Evolutionary conservation across 2,888 invertebrate species (phyloP).

Genomic region (Diloba caeruleocephala): DNA sequence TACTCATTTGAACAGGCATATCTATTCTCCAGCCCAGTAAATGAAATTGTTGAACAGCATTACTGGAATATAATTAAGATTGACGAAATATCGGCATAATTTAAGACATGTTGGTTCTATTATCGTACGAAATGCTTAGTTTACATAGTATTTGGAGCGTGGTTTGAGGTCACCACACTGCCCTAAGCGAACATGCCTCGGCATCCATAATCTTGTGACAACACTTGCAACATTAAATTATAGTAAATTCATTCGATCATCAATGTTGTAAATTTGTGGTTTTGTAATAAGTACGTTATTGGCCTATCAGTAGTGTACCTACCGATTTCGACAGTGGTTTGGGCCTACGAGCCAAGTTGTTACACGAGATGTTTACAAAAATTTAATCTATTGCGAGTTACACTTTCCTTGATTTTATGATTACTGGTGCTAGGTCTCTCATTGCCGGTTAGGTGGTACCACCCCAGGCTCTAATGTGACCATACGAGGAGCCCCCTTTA

Average conservation of each 20-base stretch:
- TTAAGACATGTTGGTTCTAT: slow-evolving; percentile 10
- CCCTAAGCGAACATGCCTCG: too few relatives aligned
- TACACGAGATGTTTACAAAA: background rate
- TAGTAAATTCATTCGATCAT: background rate
- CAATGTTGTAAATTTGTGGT: background rate
- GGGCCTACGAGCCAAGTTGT: background rate
- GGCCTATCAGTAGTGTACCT: background rate
- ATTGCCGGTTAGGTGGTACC: too few relatives aligned
- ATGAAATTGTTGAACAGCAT: slow-evolving; percentile 2
- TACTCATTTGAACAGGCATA: too few relatives aligned
- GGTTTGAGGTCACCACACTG: too few relatives aligned
- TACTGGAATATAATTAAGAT: slow-evolving; percentile 17
- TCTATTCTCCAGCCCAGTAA: too few relatives aligned
- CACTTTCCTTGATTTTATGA: too few relatives aligned
- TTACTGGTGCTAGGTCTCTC: too few relatives aligned
- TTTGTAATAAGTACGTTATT: slow-evolving; percentile 1
- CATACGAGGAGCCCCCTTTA: too few relatives aligned
- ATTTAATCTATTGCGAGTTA: background rate
- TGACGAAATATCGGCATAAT: slow-evolving; percentile 8
- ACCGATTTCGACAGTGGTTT: background rate
- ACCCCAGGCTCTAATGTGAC: too few relatives aligned
- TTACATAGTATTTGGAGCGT: slow-evolving; percentile 42
- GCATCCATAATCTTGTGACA: too few relatives aligned
- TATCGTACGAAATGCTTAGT: slow-evolving; percentile 19
- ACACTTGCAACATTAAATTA: background rate